Evolutionary conservation across 2,888 invertebrate species (phyloP).

Genomic region (Epiblema foenella): DNA sequence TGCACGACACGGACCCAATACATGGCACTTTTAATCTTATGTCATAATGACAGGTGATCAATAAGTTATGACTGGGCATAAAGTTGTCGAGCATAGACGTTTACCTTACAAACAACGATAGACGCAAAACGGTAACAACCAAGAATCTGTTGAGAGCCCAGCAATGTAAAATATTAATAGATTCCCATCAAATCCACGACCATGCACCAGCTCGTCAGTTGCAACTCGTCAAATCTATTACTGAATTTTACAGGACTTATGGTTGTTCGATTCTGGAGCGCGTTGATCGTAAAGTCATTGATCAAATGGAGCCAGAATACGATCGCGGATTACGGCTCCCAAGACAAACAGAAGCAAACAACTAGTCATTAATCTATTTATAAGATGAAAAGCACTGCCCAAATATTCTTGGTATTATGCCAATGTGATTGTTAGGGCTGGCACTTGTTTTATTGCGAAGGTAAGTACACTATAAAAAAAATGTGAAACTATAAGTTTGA

Average conservation of each 20-base stretch:
- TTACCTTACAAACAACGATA: neutral
- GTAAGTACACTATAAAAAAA: too few species aligned
- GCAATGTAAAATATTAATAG: neutral
- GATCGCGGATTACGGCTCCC: constrained; percentile 31
- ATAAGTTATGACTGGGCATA: too few species aligned
- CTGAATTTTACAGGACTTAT: neutral
- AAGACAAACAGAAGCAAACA: constrained; percentile 36
- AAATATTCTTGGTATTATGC: constrained; percentile 37
- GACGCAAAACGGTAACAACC: neutral
- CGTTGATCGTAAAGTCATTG: constrained; percentile 27
- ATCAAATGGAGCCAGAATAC: constrained; percentile 31
- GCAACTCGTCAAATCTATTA: neutral
- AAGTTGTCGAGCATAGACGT: too few species aligned
- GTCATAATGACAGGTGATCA: too few species aligned
- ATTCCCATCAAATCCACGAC: neutral
- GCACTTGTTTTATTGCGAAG: neutral
- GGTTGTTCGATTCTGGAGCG: neutral
- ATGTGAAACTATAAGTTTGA: too few species aligned
- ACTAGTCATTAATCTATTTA: constrained; percentile 42
- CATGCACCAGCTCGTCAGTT: neutral
- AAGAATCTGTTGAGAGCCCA: neutral
- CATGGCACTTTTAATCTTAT: too few species aligned
- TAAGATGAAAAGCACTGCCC: constrained; percentile 41
- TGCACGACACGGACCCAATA: too few species aligned
- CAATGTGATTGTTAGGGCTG: constrained; percentile 30